Percentiles rank a stretch among this genome's conserved stretches.
Conservation (phyloP, 2,888 invertebrate species). For the Gortyna flavago region DNA sequence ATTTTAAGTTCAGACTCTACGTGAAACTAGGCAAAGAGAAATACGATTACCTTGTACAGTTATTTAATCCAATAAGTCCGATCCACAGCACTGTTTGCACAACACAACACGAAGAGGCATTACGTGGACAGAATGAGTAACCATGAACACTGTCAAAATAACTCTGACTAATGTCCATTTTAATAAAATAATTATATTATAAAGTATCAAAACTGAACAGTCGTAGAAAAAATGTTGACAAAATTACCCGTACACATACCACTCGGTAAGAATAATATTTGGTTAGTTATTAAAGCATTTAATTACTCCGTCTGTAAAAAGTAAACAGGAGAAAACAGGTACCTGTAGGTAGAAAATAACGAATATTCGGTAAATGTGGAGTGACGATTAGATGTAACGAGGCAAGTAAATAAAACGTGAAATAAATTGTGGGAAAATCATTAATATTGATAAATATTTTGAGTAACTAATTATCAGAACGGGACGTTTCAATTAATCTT, state of each 20-base stretch:
- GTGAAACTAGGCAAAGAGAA: constrained; percentile 18
- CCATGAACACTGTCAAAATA: constrained; percentile 23
- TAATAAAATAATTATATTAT: constrained; percentile 19
- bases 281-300: constrained; percentile 31
- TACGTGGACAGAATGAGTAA: constrained; percentile 30
- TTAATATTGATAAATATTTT: constrained; percentile 40
- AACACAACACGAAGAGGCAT: constrained; percentile 51
- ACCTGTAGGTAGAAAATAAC: constrained; percentile 28
- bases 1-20: not conserved
- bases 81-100: constrained; percentile 49
- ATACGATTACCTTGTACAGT: constrained; percentile 46
- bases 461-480: constrained; percentile 34
- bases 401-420: constrained; percentile 20
- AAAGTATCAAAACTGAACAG: constrained; percentile 20
- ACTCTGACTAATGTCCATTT: constrained; percentile 32
- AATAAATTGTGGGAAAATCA: constrained; percentile 27
- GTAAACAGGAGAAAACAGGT: too few relatives aligned
- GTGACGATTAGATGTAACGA: constrained; percentile 23
- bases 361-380: constrained; percentile 8
- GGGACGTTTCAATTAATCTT: not conserved
- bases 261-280: constrained; percentile 23
- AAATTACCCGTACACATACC: constrained; percentile 4
- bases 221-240: not conserved
- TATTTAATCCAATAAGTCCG: constrained; percentile 44
- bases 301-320: constrained; percentile 34